Evolutionary conservation across 1,140 invertebrate genomes (phyloP).

Genomic region (Leptinotarsa defecta): DNA sequence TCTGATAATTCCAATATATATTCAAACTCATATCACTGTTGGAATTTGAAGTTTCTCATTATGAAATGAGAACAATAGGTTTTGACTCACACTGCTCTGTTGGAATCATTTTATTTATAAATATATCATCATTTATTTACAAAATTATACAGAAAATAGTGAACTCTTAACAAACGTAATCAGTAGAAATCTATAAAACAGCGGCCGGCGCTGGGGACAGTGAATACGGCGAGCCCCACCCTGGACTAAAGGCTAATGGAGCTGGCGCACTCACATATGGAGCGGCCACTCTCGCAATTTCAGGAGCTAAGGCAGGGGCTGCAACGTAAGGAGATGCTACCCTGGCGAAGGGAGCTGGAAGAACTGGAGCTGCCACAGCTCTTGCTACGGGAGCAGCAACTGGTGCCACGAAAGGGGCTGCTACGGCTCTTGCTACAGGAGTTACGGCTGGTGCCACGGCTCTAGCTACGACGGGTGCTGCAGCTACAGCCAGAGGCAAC

Average conservation of each 20-base stretch:
- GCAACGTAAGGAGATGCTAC: constrained; percentile 3
- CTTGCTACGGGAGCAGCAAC: constrained; percentile 18
- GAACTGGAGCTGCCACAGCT: constrained; percentile 26
- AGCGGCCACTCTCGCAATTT: constrained; percentile 17
- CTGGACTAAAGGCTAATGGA: constrained; percentile 21
- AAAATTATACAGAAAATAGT: constrained; percentile 17
- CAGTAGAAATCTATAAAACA: constrained; percentile 15
- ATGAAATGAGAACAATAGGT: too few species aligned
- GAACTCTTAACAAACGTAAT: not conserved
- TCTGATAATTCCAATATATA: too few species aligned
- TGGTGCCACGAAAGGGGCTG: constrained; percentile 48
- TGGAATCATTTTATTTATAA: not conserved
- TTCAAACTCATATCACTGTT: too few species aligned
- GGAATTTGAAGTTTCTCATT: too few species aligned
- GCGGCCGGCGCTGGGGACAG: not conserved
- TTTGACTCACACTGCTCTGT: not conserved
- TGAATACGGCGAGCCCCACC: constrained; percentile 10
- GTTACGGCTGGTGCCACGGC: constrained; percentile 30
- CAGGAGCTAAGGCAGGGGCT: constrained; percentile 16
- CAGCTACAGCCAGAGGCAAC: constrained; percentile 44
- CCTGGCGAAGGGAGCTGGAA: constrained; percentile 8
- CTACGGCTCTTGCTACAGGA: constrained; percentile 44
- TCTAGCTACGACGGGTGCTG: constrained; percentile 55
- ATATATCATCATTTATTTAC: constrained; percentile 26
- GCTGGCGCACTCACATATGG: constrained; percentile 12